Evolutionary conservation across 2,888 invertebrate species (phyloP).

Genomic region (Tipula confusa): DNA sequence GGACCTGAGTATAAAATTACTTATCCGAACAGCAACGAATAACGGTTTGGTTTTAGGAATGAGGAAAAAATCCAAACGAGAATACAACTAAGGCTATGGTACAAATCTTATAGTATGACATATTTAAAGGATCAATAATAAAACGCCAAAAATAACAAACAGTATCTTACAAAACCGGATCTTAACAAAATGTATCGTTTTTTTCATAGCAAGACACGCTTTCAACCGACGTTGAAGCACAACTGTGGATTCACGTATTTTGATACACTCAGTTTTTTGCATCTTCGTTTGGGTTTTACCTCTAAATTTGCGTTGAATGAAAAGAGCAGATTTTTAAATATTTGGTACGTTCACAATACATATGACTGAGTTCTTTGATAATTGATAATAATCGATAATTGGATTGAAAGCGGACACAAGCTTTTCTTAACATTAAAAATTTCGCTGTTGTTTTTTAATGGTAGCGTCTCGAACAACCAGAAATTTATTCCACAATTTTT

Average conservation of each 20-base stretch:
- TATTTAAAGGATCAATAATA: too few species aligned
- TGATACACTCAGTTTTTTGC: slow-evolving; percentile 40
- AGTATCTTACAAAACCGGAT: too few species aligned
- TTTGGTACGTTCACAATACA: slow-evolving; percentile 37
- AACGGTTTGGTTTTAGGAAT: too few species aligned
- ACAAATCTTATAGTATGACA: too few species aligned
- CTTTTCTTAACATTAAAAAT: not conserved
- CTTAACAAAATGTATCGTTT: too few species aligned
- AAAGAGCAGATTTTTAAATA: slow-evolving; percentile 40
- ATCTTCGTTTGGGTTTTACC: slow-evolving; percentile 40
- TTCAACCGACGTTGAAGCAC: not conserved
- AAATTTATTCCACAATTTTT: slow-evolving; percentile 37
- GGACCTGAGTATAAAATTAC: too few species aligned
- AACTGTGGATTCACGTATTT: slow-evolving; percentile 29
- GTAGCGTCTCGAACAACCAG: slow-evolving; percentile 37
- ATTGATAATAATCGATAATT: slow-evolving; percentile 37
- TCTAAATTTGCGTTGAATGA: slow-evolving; percentile 48
- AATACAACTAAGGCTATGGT: too few species aligned
- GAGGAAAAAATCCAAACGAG: too few species aligned
- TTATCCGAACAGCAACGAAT: too few species aligned
- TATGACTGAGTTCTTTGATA: slow-evolving; percentile 38
- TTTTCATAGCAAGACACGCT: slow-evolving; percentile 38
- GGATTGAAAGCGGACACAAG: not conserved
- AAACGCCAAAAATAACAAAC: too few species aligned
- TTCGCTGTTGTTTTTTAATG: slow-evolving; percentile 44